phyloP scores from a whole-genome alignment of 2,888 invertebrate genomes.

The Pecten maximus region DNA sequence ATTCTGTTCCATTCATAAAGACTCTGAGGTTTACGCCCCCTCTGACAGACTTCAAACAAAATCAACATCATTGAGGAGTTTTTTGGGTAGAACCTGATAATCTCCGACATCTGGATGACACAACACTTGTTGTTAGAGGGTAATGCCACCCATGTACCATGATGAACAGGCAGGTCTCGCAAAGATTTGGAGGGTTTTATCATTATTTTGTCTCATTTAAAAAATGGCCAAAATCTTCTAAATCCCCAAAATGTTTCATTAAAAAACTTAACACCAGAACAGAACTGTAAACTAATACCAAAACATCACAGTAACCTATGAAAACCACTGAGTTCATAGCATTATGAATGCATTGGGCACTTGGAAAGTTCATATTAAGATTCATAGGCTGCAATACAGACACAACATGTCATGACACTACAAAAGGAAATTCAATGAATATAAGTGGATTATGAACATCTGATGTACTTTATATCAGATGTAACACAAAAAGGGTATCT shows the following conservation, averaged over 20 bases:
- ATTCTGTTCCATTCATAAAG: not conserved
- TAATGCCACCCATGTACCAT: not conserved
- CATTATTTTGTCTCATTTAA: not conserved
- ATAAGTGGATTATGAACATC: too few relatives aligned
- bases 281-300: too few relatives aligned
- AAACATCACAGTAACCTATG: too few relatives aligned
- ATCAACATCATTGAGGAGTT: not conserved
- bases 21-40: not conserved
- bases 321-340: too few relatives aligned
- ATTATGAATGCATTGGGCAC: too few relatives aligned
- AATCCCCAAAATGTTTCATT: not conserved
- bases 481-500: too few relatives aligned
- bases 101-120: constrained; percentile 15
- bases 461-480: too few relatives aligned
- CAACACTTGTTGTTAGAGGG: not conserved
- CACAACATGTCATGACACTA: too few relatives aligned
- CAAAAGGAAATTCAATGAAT: too few relatives aligned
- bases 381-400: too few relatives aligned
- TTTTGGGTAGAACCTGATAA: constrained; percentile 1
- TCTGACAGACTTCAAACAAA: constrained; percentile 2
- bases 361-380: too few relatives aligned
- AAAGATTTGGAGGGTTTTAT: not conserved
- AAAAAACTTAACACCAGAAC: not conserved
- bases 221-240: not conserved
- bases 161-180: not conserved